A percentile compares a stretch with the other conserved stretches of the same genome.
These are phyloP conservation scores for Chanos chanos DNA, from an alignment of 2,797 vertebrate species.

Conservation along the genomic window DNA sequence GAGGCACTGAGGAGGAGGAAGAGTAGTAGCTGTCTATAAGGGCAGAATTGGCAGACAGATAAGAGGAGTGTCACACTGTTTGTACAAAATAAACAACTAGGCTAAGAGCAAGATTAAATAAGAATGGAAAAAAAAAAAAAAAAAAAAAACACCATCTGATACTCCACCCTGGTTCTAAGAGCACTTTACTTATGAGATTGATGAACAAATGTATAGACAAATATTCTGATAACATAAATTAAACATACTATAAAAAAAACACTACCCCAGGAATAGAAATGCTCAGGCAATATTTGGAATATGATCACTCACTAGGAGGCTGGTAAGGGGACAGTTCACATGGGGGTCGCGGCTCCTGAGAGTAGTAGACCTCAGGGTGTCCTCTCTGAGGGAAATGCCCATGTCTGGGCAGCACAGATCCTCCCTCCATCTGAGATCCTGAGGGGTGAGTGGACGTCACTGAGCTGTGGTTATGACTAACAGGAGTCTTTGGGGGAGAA, in stretches of 20 bases:
- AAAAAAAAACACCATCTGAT: not conserved
- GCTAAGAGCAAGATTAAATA: not conserved
- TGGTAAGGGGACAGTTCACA: conserved; percentile 83
- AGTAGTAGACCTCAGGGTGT: conserved; percentile 79
- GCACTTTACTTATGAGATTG: no score
- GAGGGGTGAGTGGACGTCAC: conserved; percentile 76
- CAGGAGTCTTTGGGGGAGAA: conserved; percentile 84
- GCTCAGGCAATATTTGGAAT: no score
- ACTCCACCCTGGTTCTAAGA: not conserved
- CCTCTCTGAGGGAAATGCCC: conserved; percentile 78
- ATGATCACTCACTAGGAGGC: conserved; percentile 74
- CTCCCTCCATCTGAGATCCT: conserved; percentile 70
- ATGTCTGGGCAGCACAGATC: conserved; percentile 75
- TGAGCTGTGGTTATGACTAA: conserved; percentile 71
- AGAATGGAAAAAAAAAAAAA: not conserved
- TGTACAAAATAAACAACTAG: not conserved
- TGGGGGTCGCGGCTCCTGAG: conserved; percentile 78
- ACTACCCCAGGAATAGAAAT: no score
- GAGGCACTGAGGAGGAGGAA: conserved; percentile 74
- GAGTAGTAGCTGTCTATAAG: conserved; percentile 81
- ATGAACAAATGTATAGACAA: no score
- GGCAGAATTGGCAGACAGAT: not conserved
- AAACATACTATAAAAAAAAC: no score
- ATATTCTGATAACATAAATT: no score
- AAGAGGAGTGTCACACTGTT: not conserved